Conservation (phyloP, 2,113 vertebrate genomes). For the Rhinolophus sinicus region DNA sequence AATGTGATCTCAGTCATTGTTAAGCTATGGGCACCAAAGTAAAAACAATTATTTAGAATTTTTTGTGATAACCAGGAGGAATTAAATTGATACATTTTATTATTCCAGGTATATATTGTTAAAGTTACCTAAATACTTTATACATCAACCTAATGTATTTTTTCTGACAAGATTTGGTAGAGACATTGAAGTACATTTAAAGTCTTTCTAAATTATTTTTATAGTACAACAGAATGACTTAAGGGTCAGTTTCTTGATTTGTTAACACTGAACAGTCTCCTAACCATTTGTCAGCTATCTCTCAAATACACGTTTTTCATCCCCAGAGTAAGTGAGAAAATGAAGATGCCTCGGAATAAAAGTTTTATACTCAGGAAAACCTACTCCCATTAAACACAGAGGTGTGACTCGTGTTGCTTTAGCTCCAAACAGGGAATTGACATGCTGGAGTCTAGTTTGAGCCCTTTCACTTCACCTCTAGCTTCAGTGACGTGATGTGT, state of each 20-base stretch:
- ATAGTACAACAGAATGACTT: background rate
- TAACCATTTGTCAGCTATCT: background rate
- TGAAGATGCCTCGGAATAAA: background rate
- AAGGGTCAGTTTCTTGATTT: background rate
- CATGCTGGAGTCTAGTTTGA: background rate
- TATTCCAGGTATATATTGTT: slow-evolving; percentile 13
- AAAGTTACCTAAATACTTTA: slow-evolving; percentile 35
- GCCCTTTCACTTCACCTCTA: background rate
- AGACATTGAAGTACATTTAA: slow-evolving; percentile 16
- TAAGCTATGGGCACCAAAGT: background rate
- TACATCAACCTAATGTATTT: background rate
- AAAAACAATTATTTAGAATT: slow-evolving; percentile 9
- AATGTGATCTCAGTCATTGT: slow-evolving; percentile 37
- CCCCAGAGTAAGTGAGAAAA: background rate
- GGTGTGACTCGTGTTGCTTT: background rate
- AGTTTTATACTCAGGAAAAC: background rate
- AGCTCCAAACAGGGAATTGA: background rate
- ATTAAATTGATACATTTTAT: slow-evolving; percentile 16
- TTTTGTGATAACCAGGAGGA: background rate
- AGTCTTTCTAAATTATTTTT: slow-evolving; percentile 26
- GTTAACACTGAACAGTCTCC: background rate
- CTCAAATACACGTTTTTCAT: background rate
- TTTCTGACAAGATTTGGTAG: slow-evolving; percentile 9
- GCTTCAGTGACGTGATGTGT: background rate
- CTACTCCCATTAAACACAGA: background rate